Percentiles rank a stretch among this genome's conserved stretches.
Evolutionary conservation across 2,888 invertebrate genomes (phyloP).

Genomic region (Heteromurus nitidus): DNA sequence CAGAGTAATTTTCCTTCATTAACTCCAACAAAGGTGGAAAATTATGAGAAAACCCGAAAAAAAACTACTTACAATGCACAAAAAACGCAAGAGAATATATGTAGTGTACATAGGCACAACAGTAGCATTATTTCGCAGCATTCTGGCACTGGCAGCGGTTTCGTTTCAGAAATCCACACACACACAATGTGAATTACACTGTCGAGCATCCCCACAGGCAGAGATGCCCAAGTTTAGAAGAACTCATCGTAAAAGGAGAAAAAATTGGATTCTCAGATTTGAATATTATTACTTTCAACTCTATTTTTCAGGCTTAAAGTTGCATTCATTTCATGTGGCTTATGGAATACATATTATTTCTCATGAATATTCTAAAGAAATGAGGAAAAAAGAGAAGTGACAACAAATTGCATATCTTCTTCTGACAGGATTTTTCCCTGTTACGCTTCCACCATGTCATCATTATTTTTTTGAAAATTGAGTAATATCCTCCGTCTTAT

Average conservation of each 20-base stretch:
- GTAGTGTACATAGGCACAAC: background rate
- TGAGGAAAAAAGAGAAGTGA: constrained; percentile 5
- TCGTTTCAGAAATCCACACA: too few relatives aligned
- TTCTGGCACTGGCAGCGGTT: background rate
- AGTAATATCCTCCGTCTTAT: too few relatives aligned
- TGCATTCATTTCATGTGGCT: constrained; percentile 5
- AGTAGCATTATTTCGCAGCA: background rate
- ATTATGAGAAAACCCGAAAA: constrained; percentile 58
- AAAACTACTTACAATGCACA: constrained; percentile 11
- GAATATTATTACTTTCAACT: constrained; percentile 3
- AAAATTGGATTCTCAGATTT: constrained; percentile 52
- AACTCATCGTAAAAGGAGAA: constrained; percentile 47
- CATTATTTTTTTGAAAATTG: constrained; percentile 17
- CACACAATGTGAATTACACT: constrained; percentile 3
- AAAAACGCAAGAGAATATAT: too few relatives aligned
- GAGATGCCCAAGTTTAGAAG: constrained; percentile 54
- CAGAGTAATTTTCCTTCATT: constrained; percentile 60
- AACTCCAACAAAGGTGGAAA: constrained; percentile 59
- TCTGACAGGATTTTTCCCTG: constrained; percentile 7
- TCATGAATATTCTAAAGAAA: constrained; percentile 15
- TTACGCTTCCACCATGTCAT: constrained; percentile 12
- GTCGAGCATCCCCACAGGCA: constrained; percentile 49
- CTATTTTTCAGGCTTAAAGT: background rate
- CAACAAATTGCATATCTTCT: constrained; percentile 27
- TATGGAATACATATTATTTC: constrained; percentile 1